These are phyloP conservation scores for Phortica magna DNA, from an alignment of 2,888 invertebrate species.

Conservation along the genomic window DNA sequence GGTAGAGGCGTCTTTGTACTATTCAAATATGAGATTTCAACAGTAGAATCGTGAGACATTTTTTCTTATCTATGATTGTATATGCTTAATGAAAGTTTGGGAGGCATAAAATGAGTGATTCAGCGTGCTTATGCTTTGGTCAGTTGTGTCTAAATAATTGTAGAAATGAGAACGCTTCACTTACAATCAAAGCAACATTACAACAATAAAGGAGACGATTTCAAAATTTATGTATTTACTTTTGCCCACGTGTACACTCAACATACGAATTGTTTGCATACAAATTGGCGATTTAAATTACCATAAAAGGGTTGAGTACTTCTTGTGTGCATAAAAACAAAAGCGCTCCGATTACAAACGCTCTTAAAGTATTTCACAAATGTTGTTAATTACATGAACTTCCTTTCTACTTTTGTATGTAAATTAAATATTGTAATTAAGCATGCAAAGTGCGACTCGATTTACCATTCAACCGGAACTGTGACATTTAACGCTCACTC, in stretches of 20 bases:
- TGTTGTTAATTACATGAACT: slow-evolving; percentile 22
- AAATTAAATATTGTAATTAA: slow-evolving; percentile 27
- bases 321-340: background rate
- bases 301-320: background rate
- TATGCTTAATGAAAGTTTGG: background rate
- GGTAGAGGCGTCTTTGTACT: background rate
- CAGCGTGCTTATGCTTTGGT: too few relatives aligned
- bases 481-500: slow-evolving; percentile 17
- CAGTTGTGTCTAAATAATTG: too few relatives aligned
- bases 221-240: background rate
- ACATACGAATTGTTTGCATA: slow-evolving; percentile 6
- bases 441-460: background rate
- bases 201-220: background rate
- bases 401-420: slow-evolving; percentile 22
- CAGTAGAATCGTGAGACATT: background rate
- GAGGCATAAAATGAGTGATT: background rate
- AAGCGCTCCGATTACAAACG: background rate
- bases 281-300: slow-evolving; percentile 26
- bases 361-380: slow-evolving; percentile 15
- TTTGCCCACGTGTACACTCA: slow-evolving; percentile 13
- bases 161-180: too few relatives aligned
- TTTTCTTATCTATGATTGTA: background rate
- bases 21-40: background rate
- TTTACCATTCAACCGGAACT: slow-evolving; percentile 17
- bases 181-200: background rate